Conservation (phyloP, 2,113 vertebrate species). For the Chaetura pelagica region DNA sequence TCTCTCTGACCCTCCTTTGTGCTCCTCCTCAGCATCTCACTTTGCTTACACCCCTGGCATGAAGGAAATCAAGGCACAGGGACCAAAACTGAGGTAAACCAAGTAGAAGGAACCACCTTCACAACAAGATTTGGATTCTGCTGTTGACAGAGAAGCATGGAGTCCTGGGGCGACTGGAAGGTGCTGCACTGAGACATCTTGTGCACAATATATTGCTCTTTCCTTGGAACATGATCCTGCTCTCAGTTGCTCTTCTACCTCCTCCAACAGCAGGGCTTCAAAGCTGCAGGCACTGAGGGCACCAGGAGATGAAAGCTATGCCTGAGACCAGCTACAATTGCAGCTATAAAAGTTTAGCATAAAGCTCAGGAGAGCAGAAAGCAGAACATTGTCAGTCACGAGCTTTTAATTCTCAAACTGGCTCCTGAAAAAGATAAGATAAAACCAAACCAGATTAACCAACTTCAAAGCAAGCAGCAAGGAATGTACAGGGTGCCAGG, state of each 20-base stretch:
- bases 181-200: background rate
- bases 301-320: background rate
- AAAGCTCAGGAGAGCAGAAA: conserved; percentile 18
- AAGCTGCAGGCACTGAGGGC: accelerated
- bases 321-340: background rate
- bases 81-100: background rate
- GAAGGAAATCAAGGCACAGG: background rate
- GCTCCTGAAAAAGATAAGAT: conserved; percentile 35
- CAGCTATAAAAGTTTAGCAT: background rate
- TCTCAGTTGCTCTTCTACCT: background rate
- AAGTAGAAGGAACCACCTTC: background rate
- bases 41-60: background rate
- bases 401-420: background rate
- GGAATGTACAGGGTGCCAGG: background rate
- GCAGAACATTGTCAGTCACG: background rate
- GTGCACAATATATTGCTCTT: background rate
- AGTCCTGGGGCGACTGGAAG: background rate
- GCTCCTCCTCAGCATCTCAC: background rate
- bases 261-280: background rate
- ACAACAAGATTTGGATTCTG: background rate
- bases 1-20: background rate
- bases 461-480: conserved; percentile 41
- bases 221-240: background rate
- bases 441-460: conserved; percentile 1
- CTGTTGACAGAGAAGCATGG: background rate